These are phyloP conservation scores for Latheticus oryzae DNA, from an alignment of 2,888 invertebrate species.

Conservation along the genomic window DNA sequence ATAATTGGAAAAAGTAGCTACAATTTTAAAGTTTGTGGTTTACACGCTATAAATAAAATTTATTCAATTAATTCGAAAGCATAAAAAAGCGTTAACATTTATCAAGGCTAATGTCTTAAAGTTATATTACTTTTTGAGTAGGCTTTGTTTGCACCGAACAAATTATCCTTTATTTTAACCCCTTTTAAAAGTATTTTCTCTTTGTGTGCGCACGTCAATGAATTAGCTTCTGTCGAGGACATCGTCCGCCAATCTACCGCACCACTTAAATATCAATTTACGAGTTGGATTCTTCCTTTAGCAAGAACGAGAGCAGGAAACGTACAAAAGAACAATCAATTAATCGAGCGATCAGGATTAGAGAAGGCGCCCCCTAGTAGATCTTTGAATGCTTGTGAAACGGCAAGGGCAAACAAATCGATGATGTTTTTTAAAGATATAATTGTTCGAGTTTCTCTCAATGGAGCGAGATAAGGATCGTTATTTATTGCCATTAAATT, in stretches of 20 bases:
- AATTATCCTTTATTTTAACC: constrained; percentile 5
- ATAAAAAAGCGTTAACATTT: no score
- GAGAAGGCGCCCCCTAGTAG: constrained; percentile 15
- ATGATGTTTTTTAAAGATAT: constrained; percentile 30
- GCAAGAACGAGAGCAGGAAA: constrained; percentile 10
- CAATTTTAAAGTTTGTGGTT: no score
- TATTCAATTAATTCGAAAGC: no score
- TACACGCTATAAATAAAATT: no score
- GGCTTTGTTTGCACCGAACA: no score
- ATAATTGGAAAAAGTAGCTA: no score
- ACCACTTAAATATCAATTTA: constrained; percentile 22
- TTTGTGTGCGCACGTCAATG: background rate
- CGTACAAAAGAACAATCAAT: constrained; percentile 33
- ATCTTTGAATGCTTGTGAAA: constrained; percentile 12
- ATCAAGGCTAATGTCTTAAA: no score
- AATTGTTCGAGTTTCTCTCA: constrained; percentile 24
- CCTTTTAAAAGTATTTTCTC: background rate
- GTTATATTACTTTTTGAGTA: no score
- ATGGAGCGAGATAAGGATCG: constrained; percentile 20
- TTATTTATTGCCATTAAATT: constrained; percentile 32
- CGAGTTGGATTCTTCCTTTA: constrained; percentile 10
- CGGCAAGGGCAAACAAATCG: constrained; percentile 27
- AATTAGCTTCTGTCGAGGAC: constrained; percentile 17
- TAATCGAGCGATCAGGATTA: constrained; percentile 31
- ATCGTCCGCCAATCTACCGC: constrained; percentile 11